These are phyloP conservation scores for Hippocampus abdominalis DNA, from an alignment of 2,113 vertebrate genomes.

Conservation along the genomic window DNA sequence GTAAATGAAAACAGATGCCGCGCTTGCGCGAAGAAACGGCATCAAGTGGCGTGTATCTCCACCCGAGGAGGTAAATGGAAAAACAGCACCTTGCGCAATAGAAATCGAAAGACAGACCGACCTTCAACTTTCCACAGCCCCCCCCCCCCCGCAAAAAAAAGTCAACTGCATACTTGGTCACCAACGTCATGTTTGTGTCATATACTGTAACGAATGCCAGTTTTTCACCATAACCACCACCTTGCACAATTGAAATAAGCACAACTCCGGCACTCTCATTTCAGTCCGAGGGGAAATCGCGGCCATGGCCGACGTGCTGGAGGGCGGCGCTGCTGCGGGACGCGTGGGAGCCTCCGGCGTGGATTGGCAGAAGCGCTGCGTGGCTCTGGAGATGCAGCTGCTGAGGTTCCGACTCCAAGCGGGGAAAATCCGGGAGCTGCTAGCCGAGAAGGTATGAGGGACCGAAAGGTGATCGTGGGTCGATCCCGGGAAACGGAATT, in stretches of 20 bases:
- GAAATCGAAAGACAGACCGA: neutral
- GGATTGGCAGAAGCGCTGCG: slow-evolving; percentile 85
- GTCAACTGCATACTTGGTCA: too few relatives aligned
- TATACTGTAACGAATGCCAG: neutral
- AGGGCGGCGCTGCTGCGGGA: slow-evolving; percentile 56
- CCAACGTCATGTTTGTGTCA: neutral
- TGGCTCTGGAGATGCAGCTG: slow-evolving; percentile 82
- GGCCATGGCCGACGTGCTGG: slow-evolving; percentile 73
- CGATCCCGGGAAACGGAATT: too few relatives aligned
- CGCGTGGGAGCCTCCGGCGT: slow-evolving; percentile 43
- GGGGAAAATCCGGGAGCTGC: slow-evolving; percentile 83
- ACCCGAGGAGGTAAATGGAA: too few relatives aligned
- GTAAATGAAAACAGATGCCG: slow-evolving; percentile 50
- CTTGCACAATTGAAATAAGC: neutral
- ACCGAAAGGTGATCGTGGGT: neutral
- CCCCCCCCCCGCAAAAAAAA: too few relatives aligned
- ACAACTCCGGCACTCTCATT: slow-evolving; percentile 10
- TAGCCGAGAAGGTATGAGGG: slow-evolving; percentile 83
- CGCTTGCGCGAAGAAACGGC: neutral
- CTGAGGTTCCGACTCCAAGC: slow-evolving; percentile 86
- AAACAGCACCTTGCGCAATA: neutral
- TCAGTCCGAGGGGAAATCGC: slow-evolving; percentile 31
- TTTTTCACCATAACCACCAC: neutral
- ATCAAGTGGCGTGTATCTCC: too few relatives aligned
- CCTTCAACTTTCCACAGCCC: neutral